These are phyloP conservation scores for Martes martes DNA, from an alignment of 2,113 vertebrate genomes.

Conservation along the genomic window DNA sequence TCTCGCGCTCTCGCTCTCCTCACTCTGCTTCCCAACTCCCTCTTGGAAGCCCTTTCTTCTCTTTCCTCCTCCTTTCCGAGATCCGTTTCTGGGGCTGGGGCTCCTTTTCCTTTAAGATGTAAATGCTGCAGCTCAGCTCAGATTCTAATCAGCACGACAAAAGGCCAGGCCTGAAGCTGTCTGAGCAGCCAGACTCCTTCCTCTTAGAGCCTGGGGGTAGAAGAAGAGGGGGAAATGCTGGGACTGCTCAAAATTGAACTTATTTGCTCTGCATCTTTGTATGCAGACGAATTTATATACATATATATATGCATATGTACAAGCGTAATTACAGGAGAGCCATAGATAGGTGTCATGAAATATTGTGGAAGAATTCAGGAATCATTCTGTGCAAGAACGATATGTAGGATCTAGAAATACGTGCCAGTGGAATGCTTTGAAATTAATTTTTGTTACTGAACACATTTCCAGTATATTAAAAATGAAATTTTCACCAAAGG, in stretches of 20 bases:
- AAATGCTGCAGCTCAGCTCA: background rate
- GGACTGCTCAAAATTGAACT: background rate
- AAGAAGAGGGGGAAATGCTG: fast-evolving
- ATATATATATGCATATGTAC: background rate
- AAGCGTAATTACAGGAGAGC: background rate
- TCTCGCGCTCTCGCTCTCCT: background rate
- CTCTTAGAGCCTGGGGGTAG: background rate
- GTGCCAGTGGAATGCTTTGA: background rate
- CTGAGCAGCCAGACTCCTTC: background rate
- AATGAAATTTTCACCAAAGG: background rate
- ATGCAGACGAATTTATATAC: background rate
- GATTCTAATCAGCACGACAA: slow-evolving; percentile 33
- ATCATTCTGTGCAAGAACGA: background rate
- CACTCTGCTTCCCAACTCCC: background rate
- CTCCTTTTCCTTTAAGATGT: slow-evolving; percentile 45
- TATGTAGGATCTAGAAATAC: background rate
- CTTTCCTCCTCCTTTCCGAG: background rate
- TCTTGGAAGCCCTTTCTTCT: background rate
- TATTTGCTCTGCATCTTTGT: background rate
- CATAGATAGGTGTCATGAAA: background rate
- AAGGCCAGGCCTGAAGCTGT: background rate
- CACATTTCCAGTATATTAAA: background rate
- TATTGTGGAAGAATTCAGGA: background rate
- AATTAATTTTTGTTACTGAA: background rate
- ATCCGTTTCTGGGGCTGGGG: background rate